phyloP scores from a whole-genome alignment of 2,888 invertebrate species.

The Ophion costatus region DNA sequence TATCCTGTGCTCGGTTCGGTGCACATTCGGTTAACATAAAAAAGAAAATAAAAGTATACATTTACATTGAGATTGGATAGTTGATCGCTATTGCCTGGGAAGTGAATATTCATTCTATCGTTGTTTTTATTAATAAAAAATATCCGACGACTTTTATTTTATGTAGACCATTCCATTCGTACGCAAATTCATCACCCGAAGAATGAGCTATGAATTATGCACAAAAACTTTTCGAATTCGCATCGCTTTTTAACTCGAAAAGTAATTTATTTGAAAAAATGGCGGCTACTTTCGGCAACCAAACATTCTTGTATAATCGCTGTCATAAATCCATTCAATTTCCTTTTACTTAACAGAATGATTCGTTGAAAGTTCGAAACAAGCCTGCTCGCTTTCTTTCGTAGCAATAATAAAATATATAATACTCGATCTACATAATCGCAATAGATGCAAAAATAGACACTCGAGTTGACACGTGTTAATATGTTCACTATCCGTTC shows the following conservation, averaged over 20 bases:
- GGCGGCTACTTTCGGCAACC: not conserved
- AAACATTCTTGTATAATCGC: too few species aligned
- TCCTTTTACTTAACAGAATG: too few species aligned
- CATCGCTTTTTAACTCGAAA: too few species aligned
- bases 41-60: constrained; percentile 6
- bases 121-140: constrained; percentile 13
- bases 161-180: constrained; percentile 1
- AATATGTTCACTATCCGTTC: too few species aligned
- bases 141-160: not conserved
- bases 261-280: too few species aligned
- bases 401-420: too few species aligned
- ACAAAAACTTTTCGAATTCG: not conserved
- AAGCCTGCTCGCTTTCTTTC: too few species aligned
- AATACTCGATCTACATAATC: too few species aligned
- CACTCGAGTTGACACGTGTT: too few species aligned
- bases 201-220: not conserved
- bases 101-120: constrained; percentile 17
- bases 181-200: not conserved
- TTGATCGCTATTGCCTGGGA: constrained; percentile 6
- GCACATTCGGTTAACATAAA: constrained; percentile 11
- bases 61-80: constrained; percentile 11
- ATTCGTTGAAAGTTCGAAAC: too few species aligned
- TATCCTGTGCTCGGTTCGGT: not conserved
- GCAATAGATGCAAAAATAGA: too few species aligned
- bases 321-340: too few species aligned